phyloP scores from a whole-genome alignment of 1,140 invertebrate genomes.

The Cyrtorhinus lividipennis region DNA sequence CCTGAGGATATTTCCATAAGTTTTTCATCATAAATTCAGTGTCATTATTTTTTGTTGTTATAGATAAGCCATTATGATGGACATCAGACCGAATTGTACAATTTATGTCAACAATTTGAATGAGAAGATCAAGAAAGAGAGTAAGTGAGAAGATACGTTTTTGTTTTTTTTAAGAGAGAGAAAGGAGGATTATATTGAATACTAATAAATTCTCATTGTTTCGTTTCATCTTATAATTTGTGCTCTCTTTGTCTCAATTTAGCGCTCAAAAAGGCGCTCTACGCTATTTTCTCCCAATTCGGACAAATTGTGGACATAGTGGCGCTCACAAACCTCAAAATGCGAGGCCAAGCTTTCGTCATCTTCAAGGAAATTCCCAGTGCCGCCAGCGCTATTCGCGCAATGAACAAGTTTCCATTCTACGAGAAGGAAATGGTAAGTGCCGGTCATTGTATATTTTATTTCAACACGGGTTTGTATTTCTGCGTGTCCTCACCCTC shows the following conservation, averaged over 20 bases:
- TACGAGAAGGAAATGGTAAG: slow-evolving; percentile 99
- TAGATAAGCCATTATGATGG: slow-evolving; percentile 47
- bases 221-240: no score
- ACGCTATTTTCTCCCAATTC: slow-evolving; percentile 99
- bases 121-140: slow-evolving; percentile 97
- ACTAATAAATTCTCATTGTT: no score
- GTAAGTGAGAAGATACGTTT: no score
- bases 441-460: no score
- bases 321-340: slow-evolving; percentile 90
- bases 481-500: no score
- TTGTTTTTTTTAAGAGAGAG: no score
- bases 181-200: no score
- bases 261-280: slow-evolving; percentile 95
- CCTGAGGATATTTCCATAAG: no score
- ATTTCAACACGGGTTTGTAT: no score
- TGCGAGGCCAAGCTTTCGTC: slow-evolving; percentile 98
- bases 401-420: slow-evolving; percentile 98
- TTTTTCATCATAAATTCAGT: no score
- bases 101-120: slow-evolving; percentile 99
- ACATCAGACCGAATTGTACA: slow-evolving; percentile 92
- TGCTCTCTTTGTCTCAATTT: no score
- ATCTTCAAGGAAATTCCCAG: slow-evolving; percentile 98
- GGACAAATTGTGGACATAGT: slow-evolving; percentile 98
- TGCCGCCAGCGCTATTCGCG: slow-evolving; percentile 87
- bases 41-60: no score